Evolutionary conservation across 2,113 vertebrate genomes (phyloP), one percentile per base, ranked within the genome.

Genomic region (Neolamprologus caudopunctatus): DNA sequence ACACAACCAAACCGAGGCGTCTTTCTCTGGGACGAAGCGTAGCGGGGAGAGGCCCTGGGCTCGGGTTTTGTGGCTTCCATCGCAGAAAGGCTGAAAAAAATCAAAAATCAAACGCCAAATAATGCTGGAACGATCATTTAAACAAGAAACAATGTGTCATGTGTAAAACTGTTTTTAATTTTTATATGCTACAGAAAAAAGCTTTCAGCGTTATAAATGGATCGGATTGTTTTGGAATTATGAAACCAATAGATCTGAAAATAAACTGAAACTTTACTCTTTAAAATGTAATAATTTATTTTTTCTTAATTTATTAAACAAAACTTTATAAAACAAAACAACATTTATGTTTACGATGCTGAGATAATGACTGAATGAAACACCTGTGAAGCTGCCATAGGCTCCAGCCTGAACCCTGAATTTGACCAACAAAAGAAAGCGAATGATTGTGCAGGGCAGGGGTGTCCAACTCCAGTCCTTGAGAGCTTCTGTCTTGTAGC

Each of bases 21-120:
- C 95, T 89, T 96, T 89, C 54, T 95, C 57, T 0, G 93, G 92
- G 35, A 92, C 93, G 87, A 98, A 98, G 80, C 96, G 96, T 26
- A 97, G 84, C 1, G 97, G 96, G 5, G 45, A 85, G 31, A 97
- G 35, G 40, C 94, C 95, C 0, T 91, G 95, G 7, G 94, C 94
- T 45, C 89, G 86, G 35, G 21, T 93, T 85, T 93, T 95, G 94
- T 98, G 98, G 57, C 96, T 28, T 5, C 97, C 97, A 0, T 98
- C 97, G 4, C 97, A 98, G 94, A 97, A 97, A 14, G 97, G 97
- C 98, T 98, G 93, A n/a, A 81, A 90, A 8, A 28, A 1, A 66
- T 66, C 9, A 55, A 87, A 85, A 7, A 47, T 26, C 0, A 13
- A 45, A 26, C 3, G 0, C 0, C n/a, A 21, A 37, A 28, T 26